A percentile compares a stretch with the other conserved stretches of the same genome.
Evolutionary conservation across 2,888 invertebrate species (phyloP).

Genomic region (Cosmia pyralina): DNA sequence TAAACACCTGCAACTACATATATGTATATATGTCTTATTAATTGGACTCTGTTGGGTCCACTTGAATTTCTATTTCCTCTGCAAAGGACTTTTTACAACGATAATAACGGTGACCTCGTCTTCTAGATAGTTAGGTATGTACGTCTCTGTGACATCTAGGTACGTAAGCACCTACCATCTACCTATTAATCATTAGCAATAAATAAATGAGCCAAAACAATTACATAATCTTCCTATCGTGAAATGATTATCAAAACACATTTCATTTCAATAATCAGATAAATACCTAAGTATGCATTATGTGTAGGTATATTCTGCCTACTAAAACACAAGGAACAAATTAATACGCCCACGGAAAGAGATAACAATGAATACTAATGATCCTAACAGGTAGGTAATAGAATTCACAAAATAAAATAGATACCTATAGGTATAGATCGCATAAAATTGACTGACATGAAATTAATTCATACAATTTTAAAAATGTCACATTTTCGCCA

Average conservation of each 20-base stretch:
- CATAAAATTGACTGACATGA: neutral
- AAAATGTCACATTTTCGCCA: no score
- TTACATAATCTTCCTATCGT: neutral
- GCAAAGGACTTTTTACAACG: neutral
- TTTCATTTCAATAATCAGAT: neutral
- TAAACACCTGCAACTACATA: neutral
- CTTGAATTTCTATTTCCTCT: neutral
- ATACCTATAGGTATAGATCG: no score
- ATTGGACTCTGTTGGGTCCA: neutral
- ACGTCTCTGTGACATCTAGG: neutral
- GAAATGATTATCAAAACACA: neutral
- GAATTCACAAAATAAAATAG: neutral
- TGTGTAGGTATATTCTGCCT: neutral
- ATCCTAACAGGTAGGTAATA: neutral
- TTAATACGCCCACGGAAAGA: slow-evolving; percentile 2
- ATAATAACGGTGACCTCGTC: neutral
- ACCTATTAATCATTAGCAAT: neutral
- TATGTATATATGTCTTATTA: neutral
- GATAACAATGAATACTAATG: slow-evolving; percentile 32
- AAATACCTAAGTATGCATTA: neutral
- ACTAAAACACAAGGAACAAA: neutral
- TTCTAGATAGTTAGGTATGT: neutral
- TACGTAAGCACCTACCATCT: neutral
- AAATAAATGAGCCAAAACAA: neutral
- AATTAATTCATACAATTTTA: neutral